phyloP scores from a whole-genome alignment of 1,140 invertebrate species.

The Lineus longissimus region DNA sequence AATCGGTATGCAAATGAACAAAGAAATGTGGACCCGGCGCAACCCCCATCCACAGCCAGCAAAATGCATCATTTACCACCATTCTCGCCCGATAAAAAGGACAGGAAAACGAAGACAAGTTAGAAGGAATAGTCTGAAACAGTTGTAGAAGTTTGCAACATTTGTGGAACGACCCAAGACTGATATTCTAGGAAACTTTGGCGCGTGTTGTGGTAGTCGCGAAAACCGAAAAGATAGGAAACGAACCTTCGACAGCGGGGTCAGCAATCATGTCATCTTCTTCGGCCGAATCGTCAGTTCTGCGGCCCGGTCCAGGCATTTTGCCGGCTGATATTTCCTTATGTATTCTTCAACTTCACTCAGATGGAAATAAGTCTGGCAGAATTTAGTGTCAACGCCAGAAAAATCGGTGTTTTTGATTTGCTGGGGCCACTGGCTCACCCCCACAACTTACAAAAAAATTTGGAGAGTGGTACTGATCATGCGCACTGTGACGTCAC shows the following conservation, averaged over 20 bases:
- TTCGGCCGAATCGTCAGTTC: conserved; percentile 9
- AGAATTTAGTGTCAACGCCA: background rate
- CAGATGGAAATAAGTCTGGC: background rate
- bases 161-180: conserved; percentile 24
- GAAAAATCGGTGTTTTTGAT: background rate
- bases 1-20: conserved; percentile 37
- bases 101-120: background rate
- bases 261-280: too few species aligned
- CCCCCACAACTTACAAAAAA: conserved; percentile 2
- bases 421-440: background rate
- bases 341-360: background rate
- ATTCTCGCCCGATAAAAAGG: background rate
- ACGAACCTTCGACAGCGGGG: too few species aligned
- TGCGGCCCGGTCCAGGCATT: conserved; percentile 20
- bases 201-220: too few species aligned
- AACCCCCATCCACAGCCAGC: background rate
- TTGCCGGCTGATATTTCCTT: background rate
- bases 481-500: conserved; percentile 41
- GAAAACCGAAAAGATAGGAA: too few species aligned
- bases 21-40: conserved; percentile 21
- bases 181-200: too few species aligned
- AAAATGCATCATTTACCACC: conserved; percentile 2
- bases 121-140: conserved; percentile 13
- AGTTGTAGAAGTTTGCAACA: conserved; percentile 26
- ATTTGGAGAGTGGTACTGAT: conserved; percentile 17